Evolutionary conservation across 2,797 vertebrate genomes (phyloP).

Genomic region (Rallus crepitans): DNA sequence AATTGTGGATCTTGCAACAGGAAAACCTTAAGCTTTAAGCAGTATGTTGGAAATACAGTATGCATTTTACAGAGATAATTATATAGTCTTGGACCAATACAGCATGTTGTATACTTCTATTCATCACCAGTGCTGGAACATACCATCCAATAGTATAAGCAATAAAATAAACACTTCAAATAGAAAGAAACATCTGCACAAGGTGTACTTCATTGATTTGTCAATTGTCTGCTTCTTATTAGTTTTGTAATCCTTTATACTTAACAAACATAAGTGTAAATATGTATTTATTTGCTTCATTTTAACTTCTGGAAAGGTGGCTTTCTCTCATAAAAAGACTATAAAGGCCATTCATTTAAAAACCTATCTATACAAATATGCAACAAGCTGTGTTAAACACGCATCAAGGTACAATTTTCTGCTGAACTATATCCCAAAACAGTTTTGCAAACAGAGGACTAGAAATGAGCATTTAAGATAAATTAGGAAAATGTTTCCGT

Average conservation of each 20-base stretch:
- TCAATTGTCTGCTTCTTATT: conserved; percentile 39
- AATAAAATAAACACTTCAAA: conserved; percentile 64
- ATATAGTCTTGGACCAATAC: conserved; percentile 12
- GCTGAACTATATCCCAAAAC: not conserved
- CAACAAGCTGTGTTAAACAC: conserved; percentile 24
- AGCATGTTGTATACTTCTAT: not conserved
- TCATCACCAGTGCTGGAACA: conserved; percentile 27
- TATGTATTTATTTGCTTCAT: not conserved
- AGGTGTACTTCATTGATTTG: conserved; percentile 45
- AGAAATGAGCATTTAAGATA: conserved; percentile 16
- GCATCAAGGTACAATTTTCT: conserved; percentile 13
- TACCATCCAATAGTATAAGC: conserved; percentile 25
- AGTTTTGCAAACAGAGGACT: not conserved
- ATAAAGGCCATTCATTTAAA: not conserved
- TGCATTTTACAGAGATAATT: conserved; percentile 43
- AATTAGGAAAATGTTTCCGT: conserved; percentile 1
- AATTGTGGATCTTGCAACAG: conserved; percentile 49
- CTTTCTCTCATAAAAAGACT: not conserved
- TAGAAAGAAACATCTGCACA: conserved; percentile 67
- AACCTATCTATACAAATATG: not conserved
- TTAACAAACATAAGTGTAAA: not conserved
- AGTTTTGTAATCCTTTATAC: conserved; percentile 22
- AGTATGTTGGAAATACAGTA: conserved; percentile 11
- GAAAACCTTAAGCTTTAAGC: conserved; percentile 50
- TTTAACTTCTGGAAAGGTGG: not conserved